These are phyloP conservation scores for Drosophila meridiana DNA, from an alignment of 2,888 invertebrate genomes.

Conservation along the genomic window DNA sequence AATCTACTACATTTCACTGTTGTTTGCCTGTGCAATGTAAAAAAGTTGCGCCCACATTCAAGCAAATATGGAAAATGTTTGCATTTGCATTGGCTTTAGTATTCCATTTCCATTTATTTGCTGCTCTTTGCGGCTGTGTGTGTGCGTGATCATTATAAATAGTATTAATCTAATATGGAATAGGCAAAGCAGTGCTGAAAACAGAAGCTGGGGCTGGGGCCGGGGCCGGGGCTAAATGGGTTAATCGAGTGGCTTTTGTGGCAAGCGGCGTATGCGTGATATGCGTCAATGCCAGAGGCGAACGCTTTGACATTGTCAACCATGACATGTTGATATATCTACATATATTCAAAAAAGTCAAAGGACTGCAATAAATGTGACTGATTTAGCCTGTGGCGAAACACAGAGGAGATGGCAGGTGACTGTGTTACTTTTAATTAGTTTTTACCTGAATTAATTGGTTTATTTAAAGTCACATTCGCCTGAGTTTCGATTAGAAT, in stretches of 20 bases:
- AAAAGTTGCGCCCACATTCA: slow-evolving; percentile 34
- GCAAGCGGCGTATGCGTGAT: slow-evolving; percentile 56
- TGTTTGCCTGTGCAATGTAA: slow-evolving; percentile 35
- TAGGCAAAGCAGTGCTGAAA: not conserved
- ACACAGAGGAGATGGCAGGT: not conserved
- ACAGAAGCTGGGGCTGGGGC: too few relatives aligned
- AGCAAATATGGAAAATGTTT: slow-evolving; percentile 21
- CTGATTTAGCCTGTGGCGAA: slow-evolving; percentile 27
- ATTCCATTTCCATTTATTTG: slow-evolving; percentile 22
- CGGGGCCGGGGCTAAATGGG: not conserved
- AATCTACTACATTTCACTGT: not conserved
- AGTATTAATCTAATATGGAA: slow-evolving; percentile 15
- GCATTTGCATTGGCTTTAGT: not conserved
- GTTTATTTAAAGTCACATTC: slow-evolving; percentile 1
- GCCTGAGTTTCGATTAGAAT: not conserved
- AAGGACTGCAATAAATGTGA: slow-evolving; percentile 28
- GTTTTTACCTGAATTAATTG: slow-evolving; percentile 36
- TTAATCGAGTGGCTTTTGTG: slow-evolving; percentile 5
- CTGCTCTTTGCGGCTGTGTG: not conserved
- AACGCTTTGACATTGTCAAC: slow-evolving; percentile 25
- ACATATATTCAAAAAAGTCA: slow-evolving; percentile 18
- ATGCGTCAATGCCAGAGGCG: slow-evolving; percentile 34
- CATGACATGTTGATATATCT: slow-evolving; percentile 20
- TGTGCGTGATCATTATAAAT: slow-evolving; percentile 14
- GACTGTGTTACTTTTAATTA: slow-evolving; percentile 36